These are phyloP conservation scores for Dromas ardeola DNA, from an alignment of 2,113 vertebrate genomes.

Conservation along the genomic window DNA sequence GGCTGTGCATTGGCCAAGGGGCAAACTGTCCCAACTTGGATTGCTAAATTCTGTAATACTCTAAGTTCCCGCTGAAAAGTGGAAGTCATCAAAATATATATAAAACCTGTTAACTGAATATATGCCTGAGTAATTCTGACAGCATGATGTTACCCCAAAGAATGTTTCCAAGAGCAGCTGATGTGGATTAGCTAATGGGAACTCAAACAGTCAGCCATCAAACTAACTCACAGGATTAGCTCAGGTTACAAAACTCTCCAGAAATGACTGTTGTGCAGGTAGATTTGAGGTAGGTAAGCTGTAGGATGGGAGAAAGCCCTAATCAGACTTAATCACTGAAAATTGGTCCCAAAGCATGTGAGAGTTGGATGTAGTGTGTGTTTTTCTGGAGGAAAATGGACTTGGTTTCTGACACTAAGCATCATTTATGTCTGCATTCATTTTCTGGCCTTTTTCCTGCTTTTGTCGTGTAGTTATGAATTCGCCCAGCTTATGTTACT, in stretches of 20 bases:
- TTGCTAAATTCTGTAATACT: not conserved
- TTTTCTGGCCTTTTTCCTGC: not conserved
- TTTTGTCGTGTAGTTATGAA: not conserved
- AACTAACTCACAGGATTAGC: not conserved
- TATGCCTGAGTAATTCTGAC: not conserved
- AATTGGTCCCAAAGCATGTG: not conserved
- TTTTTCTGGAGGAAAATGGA: not conserved
- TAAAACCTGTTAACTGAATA: not conserved
- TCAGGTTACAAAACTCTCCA: not conserved
- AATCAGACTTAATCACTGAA: not conserved
- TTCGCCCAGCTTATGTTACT: not conserved
- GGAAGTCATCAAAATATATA: not conserved
- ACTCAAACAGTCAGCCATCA: not conserved
- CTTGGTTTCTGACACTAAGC: not conserved
- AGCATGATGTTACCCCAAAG: not conserved
- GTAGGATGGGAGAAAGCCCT: not conserved
- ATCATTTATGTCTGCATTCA: not conserved
- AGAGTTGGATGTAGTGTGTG: not conserved
- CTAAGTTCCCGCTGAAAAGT: not conserved
- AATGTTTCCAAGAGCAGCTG: not conserved
- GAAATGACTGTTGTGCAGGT: not conserved
- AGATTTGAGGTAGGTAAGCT: not conserved
- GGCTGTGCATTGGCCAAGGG: not conserved
- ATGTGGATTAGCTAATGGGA: not conserved
- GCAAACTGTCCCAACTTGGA: not conserved